A percentile compares a stretch with the other conserved stretches of the same genome.
phyloP scores from a whole-genome alignment of 2,888 invertebrate species.

The Leptopilina drosophilae region DNA sequence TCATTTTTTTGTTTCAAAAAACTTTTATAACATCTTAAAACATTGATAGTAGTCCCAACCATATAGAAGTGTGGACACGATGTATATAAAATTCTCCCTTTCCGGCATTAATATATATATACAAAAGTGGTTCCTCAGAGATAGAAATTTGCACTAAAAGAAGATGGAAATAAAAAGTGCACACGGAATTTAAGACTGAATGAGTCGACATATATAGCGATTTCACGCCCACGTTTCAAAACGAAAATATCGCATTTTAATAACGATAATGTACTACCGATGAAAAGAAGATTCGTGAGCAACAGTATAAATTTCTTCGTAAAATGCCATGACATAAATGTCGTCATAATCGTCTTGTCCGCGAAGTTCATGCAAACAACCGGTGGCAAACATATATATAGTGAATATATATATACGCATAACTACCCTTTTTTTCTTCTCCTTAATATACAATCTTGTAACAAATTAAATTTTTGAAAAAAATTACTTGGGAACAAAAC shows the following conservation, averaged over 20 bases:
- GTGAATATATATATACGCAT: not conserved
- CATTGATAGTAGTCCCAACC: too few species aligned
- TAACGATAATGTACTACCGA: conserved; percentile 40
- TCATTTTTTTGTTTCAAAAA: too few species aligned
- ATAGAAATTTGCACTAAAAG: conserved; percentile 1
- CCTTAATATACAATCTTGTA: not conserved
- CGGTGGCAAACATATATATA: conserved; percentile 35
- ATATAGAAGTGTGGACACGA: too few species aligned
- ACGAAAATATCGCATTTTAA: conserved; percentile 39
- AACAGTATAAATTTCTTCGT: conserved; percentile 36
- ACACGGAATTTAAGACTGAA: conserved; percentile 11
- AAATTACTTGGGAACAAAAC: too few species aligned
- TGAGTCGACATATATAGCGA: conserved; percentile 27
- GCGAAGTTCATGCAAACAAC: conserved; percentile 32
- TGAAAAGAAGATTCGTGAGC: conserved; percentile 41
- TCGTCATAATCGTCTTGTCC: conserved; percentile 39
- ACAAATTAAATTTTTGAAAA: too few species aligned
- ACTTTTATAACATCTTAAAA: too few species aligned
- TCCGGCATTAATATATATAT: not conserved
- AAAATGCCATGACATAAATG: conserved; percentile 36
- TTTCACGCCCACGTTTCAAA: conserved; percentile 35
- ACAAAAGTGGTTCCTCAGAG: conserved; percentile 2
- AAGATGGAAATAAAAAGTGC: conserved; percentile 32
- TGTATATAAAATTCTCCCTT: too few species aligned
- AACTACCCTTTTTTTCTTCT: conserved; percentile 11